Conservation (phyloP, 35 echinoderm and acorn worm genomes). For the Apostichopus japonicus region DNA sequence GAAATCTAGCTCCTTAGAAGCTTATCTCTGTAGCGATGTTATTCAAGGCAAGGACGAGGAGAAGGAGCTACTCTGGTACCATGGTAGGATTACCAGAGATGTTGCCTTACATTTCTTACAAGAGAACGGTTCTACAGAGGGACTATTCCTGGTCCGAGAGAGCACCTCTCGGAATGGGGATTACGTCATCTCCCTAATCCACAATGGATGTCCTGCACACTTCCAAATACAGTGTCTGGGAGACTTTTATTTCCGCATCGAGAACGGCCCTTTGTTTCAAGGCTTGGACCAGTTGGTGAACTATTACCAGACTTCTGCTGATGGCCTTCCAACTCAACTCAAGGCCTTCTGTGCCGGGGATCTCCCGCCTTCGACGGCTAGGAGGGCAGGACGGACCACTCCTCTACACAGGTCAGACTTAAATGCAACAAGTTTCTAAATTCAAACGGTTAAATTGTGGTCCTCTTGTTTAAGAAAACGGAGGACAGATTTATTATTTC, state of each 20-base stretch:
- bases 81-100: constrained; percentile 93
- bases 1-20: constrained; percentile 58
- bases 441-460: too few species aligned
- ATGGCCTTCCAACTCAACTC: constrained; percentile 64
- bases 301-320: constrained; percentile 53
- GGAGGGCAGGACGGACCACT: constrained; percentile 57
- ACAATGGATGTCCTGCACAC: constrained; percentile 77
- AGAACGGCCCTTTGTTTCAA: constrained; percentile 64
- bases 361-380: constrained; percentile 40
- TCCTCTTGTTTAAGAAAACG: too few species aligned
- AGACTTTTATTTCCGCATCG: constrained; percentile 89
- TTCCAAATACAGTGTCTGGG: constrained; percentile 95
- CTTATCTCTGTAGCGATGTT: constrained; percentile 74
- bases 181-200: constrained; percentile 93
- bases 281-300: constrained; percentile 61
- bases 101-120: constrained; percentile 80
- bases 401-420: constrained; percentile 63
- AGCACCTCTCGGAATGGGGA: constrained; percentile 86
- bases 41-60: constrained; percentile 78
- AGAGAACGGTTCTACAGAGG: constrained; percentile 72
- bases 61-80: constrained; percentile 84
- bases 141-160: constrained; percentile 80
- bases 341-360: constrained; percentile 52
- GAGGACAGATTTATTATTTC: too few species aligned
- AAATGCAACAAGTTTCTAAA: background rate